phyloP scores from a whole-genome alignment of 1,140 invertebrate genomes.

The Oryctes rhinoceros region DNA sequence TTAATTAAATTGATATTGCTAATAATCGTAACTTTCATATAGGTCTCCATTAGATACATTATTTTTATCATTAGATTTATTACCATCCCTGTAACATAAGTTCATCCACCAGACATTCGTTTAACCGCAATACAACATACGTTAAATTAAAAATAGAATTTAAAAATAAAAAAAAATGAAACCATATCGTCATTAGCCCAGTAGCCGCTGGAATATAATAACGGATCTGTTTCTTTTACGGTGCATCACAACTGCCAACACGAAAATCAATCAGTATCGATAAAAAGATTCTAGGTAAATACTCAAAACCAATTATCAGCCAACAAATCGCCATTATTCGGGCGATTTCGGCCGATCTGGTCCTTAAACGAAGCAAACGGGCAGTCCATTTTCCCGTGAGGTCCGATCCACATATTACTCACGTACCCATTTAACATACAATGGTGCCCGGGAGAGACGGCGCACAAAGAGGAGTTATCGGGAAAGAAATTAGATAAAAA shows the following conservation, averaged over 20 bases:
- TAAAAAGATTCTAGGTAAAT: slow-evolving; percentile 41
- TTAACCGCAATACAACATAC: not conserved
- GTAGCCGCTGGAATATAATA: slow-evolving; percentile 23
- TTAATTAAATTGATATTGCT: too few relatives aligned
- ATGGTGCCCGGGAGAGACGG: slow-evolving; percentile 24
- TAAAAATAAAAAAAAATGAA: not conserved
- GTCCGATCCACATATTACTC: slow-evolving; percentile 6
- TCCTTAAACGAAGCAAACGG: not conserved
- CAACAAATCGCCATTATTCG: slow-evolving; percentile 36
- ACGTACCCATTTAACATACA: slow-evolving; percentile 40
- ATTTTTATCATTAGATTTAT: too few relatives aligned
- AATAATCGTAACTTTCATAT: too few relatives aligned
- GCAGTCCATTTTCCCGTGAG: not conserved
- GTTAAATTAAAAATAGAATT: slow-evolving; percentile 6
- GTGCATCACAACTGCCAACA: not conserved
- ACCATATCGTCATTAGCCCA: slow-evolving; percentile 17
- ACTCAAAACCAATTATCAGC: slow-evolving; percentile 39
- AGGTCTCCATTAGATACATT: too few relatives aligned
- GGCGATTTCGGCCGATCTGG: slow-evolving; percentile 4
- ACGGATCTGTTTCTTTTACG: not conserved
- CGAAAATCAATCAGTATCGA: slow-evolving; percentile 37
- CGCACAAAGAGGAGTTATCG: slow-evolving; percentile 39
- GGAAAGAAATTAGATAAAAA: slow-evolving; percentile 48
- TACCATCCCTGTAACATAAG: too few relatives aligned
- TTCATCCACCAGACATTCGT: not conserved